A percentile compares a stretch with the other conserved stretches of the same genome.
phyloP scores from a whole-genome alignment of 2,113 vertebrate genomes.

The Halichoerus grypus region DNA sequence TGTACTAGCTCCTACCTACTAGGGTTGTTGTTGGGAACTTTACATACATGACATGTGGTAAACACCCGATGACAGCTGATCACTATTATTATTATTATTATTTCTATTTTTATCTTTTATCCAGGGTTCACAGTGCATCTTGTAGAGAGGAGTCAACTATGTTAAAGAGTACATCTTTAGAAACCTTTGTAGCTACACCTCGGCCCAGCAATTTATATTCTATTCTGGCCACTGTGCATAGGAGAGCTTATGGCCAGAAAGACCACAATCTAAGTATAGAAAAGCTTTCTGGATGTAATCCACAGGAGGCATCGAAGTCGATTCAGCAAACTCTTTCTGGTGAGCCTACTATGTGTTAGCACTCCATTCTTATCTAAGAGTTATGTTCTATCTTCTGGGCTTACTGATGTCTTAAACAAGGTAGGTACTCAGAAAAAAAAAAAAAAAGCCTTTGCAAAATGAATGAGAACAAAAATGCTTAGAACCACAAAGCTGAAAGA shows the following conservation, averaged over 20 bases:
- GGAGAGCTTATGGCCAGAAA: not conserved
- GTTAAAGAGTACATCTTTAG: not conserved
- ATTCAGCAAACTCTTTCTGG: not conserved
- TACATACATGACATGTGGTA: not conserved
- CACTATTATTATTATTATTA: not conserved
- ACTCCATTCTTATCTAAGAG: not conserved
- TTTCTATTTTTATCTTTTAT: not conserved
- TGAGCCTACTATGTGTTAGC: not conserved
- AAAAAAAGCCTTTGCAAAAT: not conserved
- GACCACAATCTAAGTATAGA: not conserved
- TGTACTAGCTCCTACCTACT: not conserved
- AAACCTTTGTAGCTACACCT: not conserved
- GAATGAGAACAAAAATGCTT: not conserved
- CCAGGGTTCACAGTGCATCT: not conserved
- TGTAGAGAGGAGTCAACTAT: not conserved
- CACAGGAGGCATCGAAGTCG: not conserved
- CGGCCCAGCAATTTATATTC: not conserved
- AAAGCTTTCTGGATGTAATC: not conserved
- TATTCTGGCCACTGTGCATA: not conserved
- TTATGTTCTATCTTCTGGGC: not conserved
- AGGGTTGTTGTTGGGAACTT: not conserved
- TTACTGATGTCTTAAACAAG: not conserved
- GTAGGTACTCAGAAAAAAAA: not conserved
- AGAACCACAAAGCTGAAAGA: not conserved
- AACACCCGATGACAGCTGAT: not conserved